phyloP scores from a whole-genome alignment of 2,113 vertebrate genomes.

The Oplegnathus fasciatus region DNA sequence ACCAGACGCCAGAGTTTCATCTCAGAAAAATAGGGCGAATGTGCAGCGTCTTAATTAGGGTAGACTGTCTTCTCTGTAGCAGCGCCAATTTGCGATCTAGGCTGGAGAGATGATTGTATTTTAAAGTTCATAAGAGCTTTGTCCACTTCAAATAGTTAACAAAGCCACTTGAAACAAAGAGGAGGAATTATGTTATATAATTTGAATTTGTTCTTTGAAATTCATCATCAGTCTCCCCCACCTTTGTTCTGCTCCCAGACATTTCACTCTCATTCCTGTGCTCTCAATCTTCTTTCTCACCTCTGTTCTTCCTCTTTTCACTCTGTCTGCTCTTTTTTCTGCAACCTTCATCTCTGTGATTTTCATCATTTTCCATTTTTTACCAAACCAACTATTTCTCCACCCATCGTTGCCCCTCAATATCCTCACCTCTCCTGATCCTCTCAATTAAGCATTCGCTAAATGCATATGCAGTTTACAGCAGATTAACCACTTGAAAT shows the following conservation, averaged over 20 bases:
- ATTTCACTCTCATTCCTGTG: background rate
- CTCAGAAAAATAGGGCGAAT: background rate
- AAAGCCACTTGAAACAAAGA: background rate
- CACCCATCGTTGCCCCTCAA: background rate
- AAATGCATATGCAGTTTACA: background rate
- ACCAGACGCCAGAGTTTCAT: conserved; percentile 9
- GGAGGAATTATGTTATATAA: background rate
- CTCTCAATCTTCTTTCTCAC: background rate
- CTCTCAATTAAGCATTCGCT: background rate
- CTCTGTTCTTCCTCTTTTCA: background rate
- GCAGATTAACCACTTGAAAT: background rate
- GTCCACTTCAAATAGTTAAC: background rate
- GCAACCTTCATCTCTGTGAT: background rate
- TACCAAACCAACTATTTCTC: background rate
- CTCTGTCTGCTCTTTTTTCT: background rate
- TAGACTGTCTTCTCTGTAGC: conserved; percentile 11
- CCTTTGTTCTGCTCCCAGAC: background rate
- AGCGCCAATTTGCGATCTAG: conserved; percentile 2
- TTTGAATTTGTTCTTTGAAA: background rate
- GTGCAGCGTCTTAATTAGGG: conserved; percentile 20
- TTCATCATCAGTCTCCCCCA: background rate
- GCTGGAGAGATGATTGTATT: background rate
- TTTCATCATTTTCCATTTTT: background rate
- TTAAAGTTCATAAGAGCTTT: background rate
- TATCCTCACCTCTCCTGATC: background rate